Percentiles rank a stretch among this genome's conserved stretches.
Conservation (phyloP, 2,888 invertebrate species). For the Nomada fabriciana region DNA sequence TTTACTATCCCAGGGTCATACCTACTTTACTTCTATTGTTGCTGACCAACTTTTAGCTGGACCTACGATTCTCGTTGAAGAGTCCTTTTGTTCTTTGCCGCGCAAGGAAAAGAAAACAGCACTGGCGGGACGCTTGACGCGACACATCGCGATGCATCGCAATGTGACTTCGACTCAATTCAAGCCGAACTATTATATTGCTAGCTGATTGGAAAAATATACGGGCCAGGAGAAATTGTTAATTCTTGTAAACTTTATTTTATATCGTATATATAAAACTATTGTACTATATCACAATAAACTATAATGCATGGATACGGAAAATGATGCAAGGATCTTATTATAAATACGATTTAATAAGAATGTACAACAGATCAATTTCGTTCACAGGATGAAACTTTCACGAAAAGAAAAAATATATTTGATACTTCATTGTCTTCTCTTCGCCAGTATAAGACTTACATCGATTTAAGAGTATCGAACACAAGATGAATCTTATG, state of each 20-base stretch:
- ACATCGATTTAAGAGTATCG: constrained; percentile 31
- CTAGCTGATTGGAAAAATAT: neutral
- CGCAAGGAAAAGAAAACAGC: too few relatives aligned
- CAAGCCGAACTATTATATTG: neutral
- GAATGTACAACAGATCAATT: constrained; percentile 37
- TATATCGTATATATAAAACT: constrained; percentile 61
- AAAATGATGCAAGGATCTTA: constrained; percentile 43
- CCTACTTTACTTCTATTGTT: too few relatives aligned
- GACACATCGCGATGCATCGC: too few relatives aligned
- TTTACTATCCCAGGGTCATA: too few relatives aligned
- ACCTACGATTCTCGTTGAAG: too few relatives aligned
- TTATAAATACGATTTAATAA: constrained; percentile 46
- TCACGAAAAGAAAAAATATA: neutral
- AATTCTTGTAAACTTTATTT: constrained; percentile 37
- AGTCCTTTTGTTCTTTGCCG: too few relatives aligned
- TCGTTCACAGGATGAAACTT: constrained; percentile 5
- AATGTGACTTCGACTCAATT: too few relatives aligned
- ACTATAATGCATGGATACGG: constrained; percentile 44
- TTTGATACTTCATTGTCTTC: neutral
- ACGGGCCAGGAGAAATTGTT: constrained; percentile 7
- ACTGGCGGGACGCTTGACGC: too few relatives aligned
- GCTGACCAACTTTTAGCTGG: too few relatives aligned
- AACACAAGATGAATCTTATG: constrained; percentile 31
- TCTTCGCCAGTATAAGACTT: constrained; percentile 12
- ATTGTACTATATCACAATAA: constrained; percentile 63